These are phyloP conservation scores for Pteropus rufus DNA, from an alignment of 2,797 vertebrate species.

Conservation along the genomic window DNA sequence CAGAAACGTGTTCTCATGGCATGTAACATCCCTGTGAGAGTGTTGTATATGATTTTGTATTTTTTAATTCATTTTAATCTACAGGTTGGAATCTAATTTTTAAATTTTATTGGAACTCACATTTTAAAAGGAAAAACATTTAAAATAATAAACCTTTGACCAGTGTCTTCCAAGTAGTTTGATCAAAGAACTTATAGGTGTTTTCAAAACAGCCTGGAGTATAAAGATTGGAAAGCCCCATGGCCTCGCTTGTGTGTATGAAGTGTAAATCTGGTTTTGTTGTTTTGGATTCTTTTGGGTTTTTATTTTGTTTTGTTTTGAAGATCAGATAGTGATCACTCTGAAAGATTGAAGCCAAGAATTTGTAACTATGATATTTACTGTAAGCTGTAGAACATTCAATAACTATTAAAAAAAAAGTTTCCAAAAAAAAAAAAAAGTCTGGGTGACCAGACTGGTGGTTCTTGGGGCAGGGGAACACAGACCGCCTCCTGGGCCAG, in stretches of 20 bases:
- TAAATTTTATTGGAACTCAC: constrained; percentile 87
- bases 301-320: constrained; percentile 85
- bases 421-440: constrained; percentile 84
- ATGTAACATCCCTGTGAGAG: constrained; percentile 64
- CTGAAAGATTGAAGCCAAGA: constrained; percentile 98
- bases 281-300: constrained; percentile 75
- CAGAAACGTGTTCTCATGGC: constrained; percentile 63
- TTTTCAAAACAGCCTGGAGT: constrained; percentile 84
- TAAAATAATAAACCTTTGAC: constrained; percentile 88
- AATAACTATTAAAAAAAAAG: constrained; percentile 99
- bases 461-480: constrained; percentile 58
- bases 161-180: constrained; percentile 89
- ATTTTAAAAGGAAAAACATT: constrained; percentile 89
- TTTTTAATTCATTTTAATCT: constrained; percentile 77
- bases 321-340: constrained; percentile 96
- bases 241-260: constrained; percentile 91
- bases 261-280: constrained; percentile 92
- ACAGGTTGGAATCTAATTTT: constrained; percentile 78
- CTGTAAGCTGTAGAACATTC: constrained; percentile 99
- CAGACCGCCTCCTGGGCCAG: neutral
- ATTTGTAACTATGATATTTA: constrained; percentile 99
- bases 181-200: constrained; percentile 76
- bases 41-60: constrained; percentile 76
- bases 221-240: constrained; percentile 85
- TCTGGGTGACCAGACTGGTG: constrained; percentile 55